phyloP scores from a whole-genome alignment of 2,888 invertebrate genomes.

The Eutolmus rufibarbis region DNA sequence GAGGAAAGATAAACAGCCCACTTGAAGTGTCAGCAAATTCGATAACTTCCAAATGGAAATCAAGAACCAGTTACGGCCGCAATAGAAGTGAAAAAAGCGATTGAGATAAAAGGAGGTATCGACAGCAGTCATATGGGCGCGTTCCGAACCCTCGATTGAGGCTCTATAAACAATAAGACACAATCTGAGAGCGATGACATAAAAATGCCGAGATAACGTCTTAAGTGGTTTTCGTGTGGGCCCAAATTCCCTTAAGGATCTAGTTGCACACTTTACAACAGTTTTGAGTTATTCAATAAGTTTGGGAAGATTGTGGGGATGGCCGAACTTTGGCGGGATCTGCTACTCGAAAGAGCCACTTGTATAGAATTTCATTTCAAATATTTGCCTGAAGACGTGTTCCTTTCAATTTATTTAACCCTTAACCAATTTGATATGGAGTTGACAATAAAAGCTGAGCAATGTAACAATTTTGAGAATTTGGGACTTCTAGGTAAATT shows the following conservation, averaged over 20 bases:
- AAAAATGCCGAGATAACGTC: constrained; percentile 8
- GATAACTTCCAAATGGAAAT: constrained; percentile 42
- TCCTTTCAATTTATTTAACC: neutral
- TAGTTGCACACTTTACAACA: neutral
- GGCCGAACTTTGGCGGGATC: neutral
- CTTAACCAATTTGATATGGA: neutral
- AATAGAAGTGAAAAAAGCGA: neutral
- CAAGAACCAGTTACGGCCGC: constrained; percentile 37
- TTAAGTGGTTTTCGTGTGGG: constrained; percentile 18
- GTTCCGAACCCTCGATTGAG: neutral
- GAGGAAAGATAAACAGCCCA: constrained; percentile 46
- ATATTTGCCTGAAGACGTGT: neutral
- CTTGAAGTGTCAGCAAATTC: constrained; percentile 47
- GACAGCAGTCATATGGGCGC: neutral
- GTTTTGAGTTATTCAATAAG: constrained; percentile 5
- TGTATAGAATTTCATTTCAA: neutral
- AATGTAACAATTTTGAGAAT: neutral
- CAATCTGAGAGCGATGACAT: constrained; percentile 23
- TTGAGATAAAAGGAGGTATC: neutral
- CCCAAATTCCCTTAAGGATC: constrained; percentile 3
- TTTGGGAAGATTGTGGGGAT: neutral
- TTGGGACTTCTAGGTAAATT: neutral
- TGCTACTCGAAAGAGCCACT: neutral
- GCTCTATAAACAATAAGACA: constrained; percentile 15
- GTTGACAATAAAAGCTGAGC: neutral